Conservation (phyloP, 2,888 invertebrate species). For the Cantharis nigra region DNA sequence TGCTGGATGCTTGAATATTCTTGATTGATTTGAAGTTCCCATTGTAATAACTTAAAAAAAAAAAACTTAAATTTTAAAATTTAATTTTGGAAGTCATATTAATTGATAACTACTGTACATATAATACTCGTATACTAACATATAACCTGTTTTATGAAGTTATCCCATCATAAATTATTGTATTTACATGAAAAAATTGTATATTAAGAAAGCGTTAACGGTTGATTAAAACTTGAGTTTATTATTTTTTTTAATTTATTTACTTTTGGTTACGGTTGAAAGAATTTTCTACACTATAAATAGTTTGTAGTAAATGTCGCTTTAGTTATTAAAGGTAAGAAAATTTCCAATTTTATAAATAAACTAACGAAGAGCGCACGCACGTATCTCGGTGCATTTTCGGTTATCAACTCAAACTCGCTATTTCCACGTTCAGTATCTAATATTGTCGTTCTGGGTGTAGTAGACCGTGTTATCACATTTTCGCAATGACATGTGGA, state of each 20-base stretch:
- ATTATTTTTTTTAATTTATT: not conserved
- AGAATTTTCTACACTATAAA: not conserved
- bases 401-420: slow-evolving; percentile 32
- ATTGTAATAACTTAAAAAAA: too few species aligned
- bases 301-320: not conserved
- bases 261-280: not conserved
- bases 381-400: slow-evolving; percentile 28
- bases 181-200: not conserved
- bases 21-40: too few species aligned
- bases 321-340: slow-evolving; percentile 2
- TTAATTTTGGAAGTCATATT: not conserved
- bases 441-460: slow-evolving; percentile 34
- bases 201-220: not conserved
- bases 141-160: not conserved
- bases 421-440: slow-evolving; percentile 34
- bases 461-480: slow-evolving; percentile 30
- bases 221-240: not conserved
- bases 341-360: not conserved
- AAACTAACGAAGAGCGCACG: slow-evolving; percentile 23
- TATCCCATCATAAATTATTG: not conserved
- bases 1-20: too few species aligned
- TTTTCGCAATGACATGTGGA: slow-evolving; percentile 49
- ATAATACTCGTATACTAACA: not conserved
- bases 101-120: not conserved
- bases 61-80: not conserved